Conservation (phyloP, 2,797 vertebrate species). For the Neosilurus hyrtlii region DNA sequence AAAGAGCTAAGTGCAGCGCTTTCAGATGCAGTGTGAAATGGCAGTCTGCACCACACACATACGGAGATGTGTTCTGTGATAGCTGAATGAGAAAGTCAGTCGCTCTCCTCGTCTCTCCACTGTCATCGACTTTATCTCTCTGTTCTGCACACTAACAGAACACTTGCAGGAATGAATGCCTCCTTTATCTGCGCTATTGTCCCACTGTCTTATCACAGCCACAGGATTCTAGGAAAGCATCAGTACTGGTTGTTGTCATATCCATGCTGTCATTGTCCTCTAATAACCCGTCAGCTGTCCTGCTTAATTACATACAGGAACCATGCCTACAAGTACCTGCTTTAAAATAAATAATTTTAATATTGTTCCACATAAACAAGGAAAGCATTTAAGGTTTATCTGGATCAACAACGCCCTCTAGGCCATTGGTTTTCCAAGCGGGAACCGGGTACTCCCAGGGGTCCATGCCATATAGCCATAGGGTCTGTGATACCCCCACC, state of each 20-base stretch:
- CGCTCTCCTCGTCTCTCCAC: neutral
- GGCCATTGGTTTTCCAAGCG: neutral
- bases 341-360: slow-evolving; percentile 47
- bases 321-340: slow-evolving; percentile 28
- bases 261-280: slow-evolving; percentile 13
- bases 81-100: slow-evolving; percentile 10
- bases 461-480: neutral
- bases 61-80: slow-evolving; percentile 13
- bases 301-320: slow-evolving; percentile 62
- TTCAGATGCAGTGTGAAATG: slow-evolving; percentile 18
- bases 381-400: slow-evolving; percentile 16
- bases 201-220: slow-evolving; percentile 19
- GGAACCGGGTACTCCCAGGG: neutral
- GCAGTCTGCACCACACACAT: slow-evolving; percentile 19
- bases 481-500: neutral
- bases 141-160: slow-evolving; percentile 34
- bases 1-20: slow-evolving; percentile 6
- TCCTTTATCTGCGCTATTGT: slow-evolving; percentile 42
- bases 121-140: slow-evolving; percentile 36
- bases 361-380: slow-evolving; percentile 30
- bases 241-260: slow-evolving; percentile 26
- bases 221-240: slow-evolving; percentile 23
- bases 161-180: slow-evolving; percentile 56
- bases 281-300: slow-evolving; percentile 53
- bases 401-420: slow-evolving; percentile 19